These are phyloP conservation scores for Hemaris fuciformis DNA, from an alignment of 2,888 invertebrate genomes.

Conservation along the genomic window DNA sequence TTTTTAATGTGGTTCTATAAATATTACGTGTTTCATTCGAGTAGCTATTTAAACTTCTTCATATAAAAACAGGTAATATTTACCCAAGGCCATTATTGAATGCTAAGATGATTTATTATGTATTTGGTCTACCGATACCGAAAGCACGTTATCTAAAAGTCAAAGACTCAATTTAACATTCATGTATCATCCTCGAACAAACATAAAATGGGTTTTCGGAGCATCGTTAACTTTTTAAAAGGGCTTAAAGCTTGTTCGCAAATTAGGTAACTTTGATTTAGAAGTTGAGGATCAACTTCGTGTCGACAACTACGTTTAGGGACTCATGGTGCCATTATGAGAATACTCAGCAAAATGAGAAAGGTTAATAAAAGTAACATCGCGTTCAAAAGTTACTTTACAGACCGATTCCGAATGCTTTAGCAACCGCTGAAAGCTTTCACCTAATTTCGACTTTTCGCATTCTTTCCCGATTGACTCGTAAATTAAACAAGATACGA, in stretches of 20 bases:
- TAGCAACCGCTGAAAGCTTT: constrained; percentile 4
- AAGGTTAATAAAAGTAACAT: constrained; percentile 34
- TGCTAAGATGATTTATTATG: neutral
- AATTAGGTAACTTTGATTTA: constrained; percentile 27
- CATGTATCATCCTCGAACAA: constrained; percentile 10
- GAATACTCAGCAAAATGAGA: constrained; percentile 21
- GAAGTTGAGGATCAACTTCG: constrained; percentile 27
- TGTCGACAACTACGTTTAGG: constrained; percentile 18
- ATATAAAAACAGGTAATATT: neutral
- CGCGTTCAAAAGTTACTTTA: constrained; percentile 33
- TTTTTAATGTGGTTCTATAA: neutral
- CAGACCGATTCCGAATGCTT: constrained; percentile 23
- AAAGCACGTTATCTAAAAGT: neutral
- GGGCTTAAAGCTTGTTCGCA: constrained; percentile 23
- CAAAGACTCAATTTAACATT: neutral
- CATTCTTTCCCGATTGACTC: constrained; percentile 8
- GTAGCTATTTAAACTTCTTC: neutral
- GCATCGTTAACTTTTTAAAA: constrained; percentile 26
- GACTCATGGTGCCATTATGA: constrained; percentile 23
- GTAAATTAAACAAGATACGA: constrained; percentile 12
- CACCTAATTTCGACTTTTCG: constrained; percentile 6
- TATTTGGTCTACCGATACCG: neutral
- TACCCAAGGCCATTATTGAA: neutral
- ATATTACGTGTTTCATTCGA: neutral
- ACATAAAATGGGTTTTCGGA: constrained; percentile 17